phyloP scores from a whole-genome alignment of 2,113 vertebrate genomes.

The Actinemys pallida region DNA sequence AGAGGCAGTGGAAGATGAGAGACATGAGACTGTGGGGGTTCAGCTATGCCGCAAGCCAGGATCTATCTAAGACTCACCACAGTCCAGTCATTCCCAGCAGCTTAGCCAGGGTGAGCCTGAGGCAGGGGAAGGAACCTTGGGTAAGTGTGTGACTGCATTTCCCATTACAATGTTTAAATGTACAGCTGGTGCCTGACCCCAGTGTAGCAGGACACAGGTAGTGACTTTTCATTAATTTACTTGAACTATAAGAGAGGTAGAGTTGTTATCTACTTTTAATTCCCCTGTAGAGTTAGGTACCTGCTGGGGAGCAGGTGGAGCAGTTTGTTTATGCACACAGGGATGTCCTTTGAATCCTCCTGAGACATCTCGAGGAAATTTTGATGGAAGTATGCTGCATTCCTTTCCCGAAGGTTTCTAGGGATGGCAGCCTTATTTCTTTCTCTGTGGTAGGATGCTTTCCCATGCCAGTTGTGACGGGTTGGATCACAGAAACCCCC shows the following conservation, averaged over 20 bases:
- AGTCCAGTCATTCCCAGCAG: neutral
- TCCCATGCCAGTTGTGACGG: neutral
- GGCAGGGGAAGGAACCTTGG: neutral
- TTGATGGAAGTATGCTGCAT: neutral
- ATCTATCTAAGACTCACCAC: neutral
- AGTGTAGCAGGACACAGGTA: neutral
- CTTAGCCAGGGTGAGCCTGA: neutral
- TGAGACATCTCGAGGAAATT: neutral
- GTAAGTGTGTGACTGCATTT: neutral
- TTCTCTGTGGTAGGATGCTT: neutral
- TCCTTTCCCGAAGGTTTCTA: neutral
- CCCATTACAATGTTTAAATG: neutral
- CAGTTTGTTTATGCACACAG: neutral
- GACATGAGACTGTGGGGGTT: neutral
- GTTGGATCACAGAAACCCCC: no score
- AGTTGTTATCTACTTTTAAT: neutral
- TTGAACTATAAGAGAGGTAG: neutral
- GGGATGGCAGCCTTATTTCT: neutral
- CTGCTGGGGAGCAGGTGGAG: neutral
- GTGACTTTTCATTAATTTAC: neutral
- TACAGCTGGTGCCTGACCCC: neutral
- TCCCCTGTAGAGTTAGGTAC: neutral
- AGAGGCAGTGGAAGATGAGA: neutral
- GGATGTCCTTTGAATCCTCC: neutral
- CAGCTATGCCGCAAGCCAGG: neutral